Evolutionary conservation across 2,113 vertebrate genomes (phyloP).

Genomic region (Spea multiplicata): DNA sequence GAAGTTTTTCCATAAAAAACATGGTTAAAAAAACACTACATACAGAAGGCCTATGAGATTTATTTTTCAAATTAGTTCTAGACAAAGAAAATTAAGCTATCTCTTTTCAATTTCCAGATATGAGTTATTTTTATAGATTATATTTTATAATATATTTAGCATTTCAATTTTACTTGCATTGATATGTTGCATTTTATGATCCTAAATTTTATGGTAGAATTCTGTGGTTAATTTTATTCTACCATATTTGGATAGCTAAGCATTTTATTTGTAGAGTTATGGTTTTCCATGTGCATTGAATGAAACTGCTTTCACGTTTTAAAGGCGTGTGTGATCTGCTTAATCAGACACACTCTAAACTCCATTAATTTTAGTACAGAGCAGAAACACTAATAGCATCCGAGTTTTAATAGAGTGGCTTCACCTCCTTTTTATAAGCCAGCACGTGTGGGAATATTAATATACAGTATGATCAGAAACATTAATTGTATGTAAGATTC

Average conservation of each 20-base stretch:
- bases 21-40: too few species aligned
- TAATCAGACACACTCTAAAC: conserved; percentile 46
- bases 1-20: too few species aligned
- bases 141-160: too few species aligned
- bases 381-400: conserved; percentile 43
- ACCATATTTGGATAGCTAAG: conserved; percentile 8
- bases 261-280: conserved; percentile 39
- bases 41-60: too few species aligned
- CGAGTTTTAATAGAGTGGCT: conserved; percentile 36
- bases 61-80: neutral
- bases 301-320: conserved; percentile 19
- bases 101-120: too few species aligned
- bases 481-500: conserved; percentile 21
- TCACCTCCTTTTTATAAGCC: conserved; percentile 40
- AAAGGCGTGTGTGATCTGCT: conserved; percentile 28
- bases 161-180: conserved; percentile 8
- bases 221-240: conserved; percentile 35
- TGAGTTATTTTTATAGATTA: too few species aligned
- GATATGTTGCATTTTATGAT: conserved; percentile 32
- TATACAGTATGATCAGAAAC: conserved; percentile 28
- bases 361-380: conserved; percentile 48
- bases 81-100: conserved; percentile 7
- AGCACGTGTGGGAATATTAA: conserved; percentile 32
- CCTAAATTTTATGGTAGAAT: conserved; percentile 28
- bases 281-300: conserved; percentile 15